phyloP scores from a whole-genome alignment of 1,140 invertebrate genomes.

The Mya arenaria region DNA sequence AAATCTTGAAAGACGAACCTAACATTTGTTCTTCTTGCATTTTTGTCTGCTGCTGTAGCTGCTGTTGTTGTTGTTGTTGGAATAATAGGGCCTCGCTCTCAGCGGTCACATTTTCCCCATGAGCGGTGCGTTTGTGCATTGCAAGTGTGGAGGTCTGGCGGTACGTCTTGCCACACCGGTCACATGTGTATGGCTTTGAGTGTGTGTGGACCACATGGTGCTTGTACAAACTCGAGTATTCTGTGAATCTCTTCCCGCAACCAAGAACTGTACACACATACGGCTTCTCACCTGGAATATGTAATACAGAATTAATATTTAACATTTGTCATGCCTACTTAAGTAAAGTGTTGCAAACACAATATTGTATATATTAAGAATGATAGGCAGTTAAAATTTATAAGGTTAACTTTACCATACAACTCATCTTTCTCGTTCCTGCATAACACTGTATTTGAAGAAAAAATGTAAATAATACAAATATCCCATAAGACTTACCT shows the following conservation, averaged over 20 bases:
- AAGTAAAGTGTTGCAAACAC: too few relatives aligned
- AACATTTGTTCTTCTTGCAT: neutral
- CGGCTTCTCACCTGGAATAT: conserved; percentile 80
- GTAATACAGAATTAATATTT: too few relatives aligned
- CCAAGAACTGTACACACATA: conserved; percentile 83
- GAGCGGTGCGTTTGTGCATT: conserved; percentile 84
- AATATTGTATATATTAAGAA: neutral
- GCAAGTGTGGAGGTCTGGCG: conserved; percentile 85
- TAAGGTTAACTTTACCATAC: too few relatives aligned
- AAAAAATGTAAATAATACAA: too few relatives aligned
- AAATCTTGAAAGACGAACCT: too few relatives aligned
- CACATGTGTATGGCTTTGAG: conserved; percentile 85
- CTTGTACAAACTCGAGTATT: conserved; percentile 89
- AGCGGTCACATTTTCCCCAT: conserved; percentile 73
- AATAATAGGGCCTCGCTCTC: conserved; percentile 64
- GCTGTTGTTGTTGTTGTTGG: conserved; percentile 29
- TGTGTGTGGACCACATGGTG: conserved; percentile 87
- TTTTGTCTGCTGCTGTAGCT: neutral
- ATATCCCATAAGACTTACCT: conserved; percentile 74
- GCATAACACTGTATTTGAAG: too few relatives aligned
- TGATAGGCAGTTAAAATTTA: too few relatives aligned
- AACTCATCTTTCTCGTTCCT: too few relatives aligned
- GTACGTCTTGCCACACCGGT: conserved; percentile 84
- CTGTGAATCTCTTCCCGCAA: conserved; percentile 88
- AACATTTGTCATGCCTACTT: too few relatives aligned